Conservation (phyloP, 2,797 vertebrate genomes). For the Sorex maritimensis region DNA sequence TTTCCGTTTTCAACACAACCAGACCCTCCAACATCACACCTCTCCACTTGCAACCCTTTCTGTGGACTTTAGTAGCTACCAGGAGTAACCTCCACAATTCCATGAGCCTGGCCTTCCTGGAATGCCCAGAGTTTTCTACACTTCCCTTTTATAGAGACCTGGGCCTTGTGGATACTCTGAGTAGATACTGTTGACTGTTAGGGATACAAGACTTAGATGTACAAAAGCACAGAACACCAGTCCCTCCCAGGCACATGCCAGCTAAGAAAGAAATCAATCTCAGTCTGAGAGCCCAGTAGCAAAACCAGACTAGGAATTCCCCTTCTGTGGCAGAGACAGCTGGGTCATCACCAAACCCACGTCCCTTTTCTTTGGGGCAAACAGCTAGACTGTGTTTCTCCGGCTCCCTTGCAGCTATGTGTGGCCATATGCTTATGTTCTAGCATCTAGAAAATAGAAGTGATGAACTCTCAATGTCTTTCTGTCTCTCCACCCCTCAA, state of each 20-base stretch:
- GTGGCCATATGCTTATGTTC: not conserved
- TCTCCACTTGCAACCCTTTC: slow-evolving; percentile 12
- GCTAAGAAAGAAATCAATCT: slow-evolving; percentile 2
- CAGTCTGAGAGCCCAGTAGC: not conserved
- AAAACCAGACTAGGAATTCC: slow-evolving; percentile 37
- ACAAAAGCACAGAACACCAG: not conserved
- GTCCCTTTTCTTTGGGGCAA: not conserved
- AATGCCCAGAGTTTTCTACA: not conserved
- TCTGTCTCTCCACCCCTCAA: not conserved
- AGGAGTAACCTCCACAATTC: not conserved
- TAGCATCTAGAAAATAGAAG: slow-evolving; percentile 21
- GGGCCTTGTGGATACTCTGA: not conserved
- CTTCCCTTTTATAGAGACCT: not conserved
- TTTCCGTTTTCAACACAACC: slow-evolving; percentile 41
- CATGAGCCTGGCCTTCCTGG: not conserved
- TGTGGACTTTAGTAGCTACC: slow-evolving; percentile 1
- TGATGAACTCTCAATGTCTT: not conserved
- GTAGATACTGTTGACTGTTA: not conserved
- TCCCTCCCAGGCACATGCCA: slow-evolving; percentile 20
- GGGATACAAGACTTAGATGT: slow-evolving; percentile 25
- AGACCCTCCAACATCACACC: not conserved
- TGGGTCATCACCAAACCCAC: not conserved
- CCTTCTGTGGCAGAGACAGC: not conserved
- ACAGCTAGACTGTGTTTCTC: slow-evolving; percentile 58
- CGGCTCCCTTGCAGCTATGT: slow-evolving; percentile 19